Conservation (phyloP, 2,888 invertebrate genomes). For the Metopia argyrocephala region DNA sequence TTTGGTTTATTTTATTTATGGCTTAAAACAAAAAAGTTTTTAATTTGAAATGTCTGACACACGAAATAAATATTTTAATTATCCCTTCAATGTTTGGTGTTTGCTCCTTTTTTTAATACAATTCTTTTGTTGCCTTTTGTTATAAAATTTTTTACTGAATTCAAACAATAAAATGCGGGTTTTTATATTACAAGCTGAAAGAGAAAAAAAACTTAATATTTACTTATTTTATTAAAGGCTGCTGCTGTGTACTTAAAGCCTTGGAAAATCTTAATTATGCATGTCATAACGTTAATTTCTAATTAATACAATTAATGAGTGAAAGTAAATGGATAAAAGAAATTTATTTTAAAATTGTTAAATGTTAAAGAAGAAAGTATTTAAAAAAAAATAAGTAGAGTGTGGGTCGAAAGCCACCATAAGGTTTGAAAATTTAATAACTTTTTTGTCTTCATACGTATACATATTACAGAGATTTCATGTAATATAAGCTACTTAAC, state of each 20-base stretch:
- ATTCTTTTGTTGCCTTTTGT: not conserved
- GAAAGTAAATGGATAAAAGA: slow-evolving; percentile 30
- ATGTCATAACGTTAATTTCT: slow-evolving; percentile 70
- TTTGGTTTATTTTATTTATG: slow-evolving; percentile 24
- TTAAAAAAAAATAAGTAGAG: too few relatives aligned
- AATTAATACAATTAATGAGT: slow-evolving; percentile 72
- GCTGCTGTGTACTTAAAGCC: too few relatives aligned
- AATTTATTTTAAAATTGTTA: too few relatives aligned
- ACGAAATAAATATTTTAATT: slow-evolving; percentile 37
- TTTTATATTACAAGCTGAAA: too few relatives aligned
- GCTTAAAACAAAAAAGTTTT: slow-evolving; percentile 21
- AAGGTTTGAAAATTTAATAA: too few relatives aligned
- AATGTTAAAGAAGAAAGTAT: too few relatives aligned
- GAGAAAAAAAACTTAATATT: too few relatives aligned
- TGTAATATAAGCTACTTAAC: too few relatives aligned
- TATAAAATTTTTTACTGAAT: not conserved
- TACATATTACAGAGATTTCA: too few relatives aligned
- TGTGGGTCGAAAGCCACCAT: too few relatives aligned
- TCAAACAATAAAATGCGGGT: slow-evolving; percentile 24
- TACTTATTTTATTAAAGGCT: slow-evolving; percentile 21
- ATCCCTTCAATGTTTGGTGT: not conserved
- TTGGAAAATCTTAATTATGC: slow-evolving; percentile 37
- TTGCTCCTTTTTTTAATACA: not conserved
- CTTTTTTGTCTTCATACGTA: too few relatives aligned
- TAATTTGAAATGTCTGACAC: slow-evolving; percentile 23